Conservation (phyloP, 2,888 invertebrate genomes). For the Pasiphila rectangulata region DNA sequence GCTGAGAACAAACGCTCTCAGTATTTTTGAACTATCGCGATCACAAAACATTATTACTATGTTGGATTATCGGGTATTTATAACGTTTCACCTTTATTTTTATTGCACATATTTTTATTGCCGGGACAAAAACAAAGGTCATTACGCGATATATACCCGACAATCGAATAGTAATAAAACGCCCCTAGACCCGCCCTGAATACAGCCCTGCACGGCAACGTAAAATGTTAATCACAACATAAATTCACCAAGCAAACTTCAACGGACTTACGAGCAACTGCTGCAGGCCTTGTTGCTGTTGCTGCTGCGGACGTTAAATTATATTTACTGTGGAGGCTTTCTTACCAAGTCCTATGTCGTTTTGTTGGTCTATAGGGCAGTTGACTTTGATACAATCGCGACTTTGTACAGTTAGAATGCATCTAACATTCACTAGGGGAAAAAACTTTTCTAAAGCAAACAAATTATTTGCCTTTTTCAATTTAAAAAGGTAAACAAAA, state of each 20-base stretch:
- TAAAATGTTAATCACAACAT: slow-evolving; percentile 68
- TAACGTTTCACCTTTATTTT: too few relatives aligned
- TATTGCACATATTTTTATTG: too few relatives aligned
- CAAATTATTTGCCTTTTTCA: too few relatives aligned
- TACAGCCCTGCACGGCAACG: slow-evolving; percentile 40
- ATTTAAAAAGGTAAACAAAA: too few relatives aligned
- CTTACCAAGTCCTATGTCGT: background rate
- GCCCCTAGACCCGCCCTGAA: slow-evolving; percentile 19
- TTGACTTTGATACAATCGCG: background rate
- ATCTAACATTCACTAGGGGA: too few relatives aligned
- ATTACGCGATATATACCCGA: too few relatives aligned
- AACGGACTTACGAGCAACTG: slow-evolving; percentile 92
- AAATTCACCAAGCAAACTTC: slow-evolving; percentile 61
- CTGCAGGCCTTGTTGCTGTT: slow-evolving; percentile 95
- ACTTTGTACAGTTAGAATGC: too few relatives aligned
- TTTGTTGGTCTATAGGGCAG: background rate
- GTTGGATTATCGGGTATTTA: too few relatives aligned
- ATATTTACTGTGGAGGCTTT: slow-evolving; percentile 12
- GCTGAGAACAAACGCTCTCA: too few relatives aligned
- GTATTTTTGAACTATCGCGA: too few relatives aligned
- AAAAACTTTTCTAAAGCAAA: too few relatives aligned
- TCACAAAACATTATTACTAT: too few relatives aligned
- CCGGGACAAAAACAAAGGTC: background rate
- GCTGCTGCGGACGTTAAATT: slow-evolving; percentile 82
- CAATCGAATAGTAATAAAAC: background rate